Base-by-base conservation (phyloP, 2,888 invertebrate species). In the Morpho helenor region DNA sequence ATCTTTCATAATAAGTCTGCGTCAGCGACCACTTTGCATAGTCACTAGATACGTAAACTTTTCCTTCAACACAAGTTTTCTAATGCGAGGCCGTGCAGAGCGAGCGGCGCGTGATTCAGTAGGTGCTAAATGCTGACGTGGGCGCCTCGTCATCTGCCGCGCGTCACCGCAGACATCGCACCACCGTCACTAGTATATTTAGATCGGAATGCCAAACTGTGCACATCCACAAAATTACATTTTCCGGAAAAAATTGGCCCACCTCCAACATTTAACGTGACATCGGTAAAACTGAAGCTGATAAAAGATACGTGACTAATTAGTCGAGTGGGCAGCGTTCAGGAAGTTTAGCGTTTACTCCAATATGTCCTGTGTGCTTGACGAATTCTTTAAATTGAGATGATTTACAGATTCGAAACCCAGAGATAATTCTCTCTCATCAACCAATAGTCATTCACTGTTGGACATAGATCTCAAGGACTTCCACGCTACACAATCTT, bases 191-290 rank as follows among this genome's bases (percentile, higher is more conserved):
- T 68, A 63, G 74, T 87, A 88, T 83, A 86, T 88, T 85, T 89
- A 87, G 87, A 82, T 71, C 60, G 79, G 83, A 84, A 84, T 84
- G 68, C 71, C 77, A 82, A 84, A 81, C 81, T 79, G 73, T 70
- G 69, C 67, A 73, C 73, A 75, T 73, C 74, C 69, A 73, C 75
- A 71, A 71, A 73, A 74, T 74, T 80, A 75, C 75, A 66, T 77
- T 80, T 84, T 84, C 84, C 82, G 80, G 79, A 80, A 75, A 76
- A 76, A 59, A 65, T 76, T 86, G 86, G 84, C 79, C 55, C 43
- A n/a, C 53, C 59, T 77, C 79, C 82, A 82, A 74, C 44, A 42
- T 52, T 53, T 49, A 49, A 43, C 46, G 66, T 61, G 70, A 69
- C 69, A 74, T 71, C 70, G 52, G 58, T 52, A 56, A 56, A 55